Base-by-base conservation (phyloP, 1,140 invertebrate species). In the Mercenaria mercenaria region DNA sequence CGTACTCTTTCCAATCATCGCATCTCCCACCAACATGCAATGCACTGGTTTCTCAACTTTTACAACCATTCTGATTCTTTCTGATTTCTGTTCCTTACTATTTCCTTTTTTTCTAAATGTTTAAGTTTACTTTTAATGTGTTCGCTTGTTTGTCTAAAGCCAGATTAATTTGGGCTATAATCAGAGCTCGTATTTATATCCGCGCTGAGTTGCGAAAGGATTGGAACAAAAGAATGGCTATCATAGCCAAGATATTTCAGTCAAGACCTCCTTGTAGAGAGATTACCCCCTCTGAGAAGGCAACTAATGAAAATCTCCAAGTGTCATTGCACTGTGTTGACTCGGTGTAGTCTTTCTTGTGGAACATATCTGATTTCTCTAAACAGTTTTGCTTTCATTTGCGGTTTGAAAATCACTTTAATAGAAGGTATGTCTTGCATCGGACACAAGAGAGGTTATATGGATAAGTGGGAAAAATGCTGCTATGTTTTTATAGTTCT, bases 1-100 rank as follows among this genome's bases (percentile, higher is more conserved):
- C 13, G 88, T 89, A n/a, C 80, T 89, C 29, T 89, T 89, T 26
- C 88, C 88, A 34, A 89, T 89, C 88, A 89, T 89, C 32, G 88
- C 88, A 74, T 89, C 88, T 20, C 88, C 88, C 64, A 83, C 52
- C 79, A 89, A 64, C 29, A 79, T 89, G 26, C 79, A 82, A 26
- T 89, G 80, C 0, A 89, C 88, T 29, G 80, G 80, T 59, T 89
- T 89, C 72, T 89, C 88, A 43, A 83, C 56, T 74, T 89, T 89
- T 11, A 83, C 43, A 74, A 89, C 88, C 88, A 89, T 89, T 8
- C 13, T 87, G 34, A 79, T 3, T 50, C 43, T 20, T 29, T 64
- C 8, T 56, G 39, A 26, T 52, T 50, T 39, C n/a, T n/a, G n/a
- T n/a, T n/a, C n/a, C n/a, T n/a, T n/a, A n/a, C n/a, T 39, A 43